These are phyloP conservation scores for Sarcophilus harrisii DNA, from an alignment of 2,797 vertebrate species.

Conservation along the genomic window DNA sequence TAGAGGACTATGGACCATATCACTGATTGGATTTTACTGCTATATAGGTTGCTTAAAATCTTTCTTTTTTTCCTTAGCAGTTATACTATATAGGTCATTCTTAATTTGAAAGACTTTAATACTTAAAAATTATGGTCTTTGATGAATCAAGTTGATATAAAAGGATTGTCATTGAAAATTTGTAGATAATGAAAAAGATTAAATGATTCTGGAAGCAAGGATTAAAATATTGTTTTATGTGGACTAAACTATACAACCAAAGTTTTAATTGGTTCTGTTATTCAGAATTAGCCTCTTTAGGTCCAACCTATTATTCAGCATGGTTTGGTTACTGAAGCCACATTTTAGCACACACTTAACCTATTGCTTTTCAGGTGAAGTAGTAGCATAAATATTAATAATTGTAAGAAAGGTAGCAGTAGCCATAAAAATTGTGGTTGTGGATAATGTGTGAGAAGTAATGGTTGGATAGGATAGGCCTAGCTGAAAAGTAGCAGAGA, in stretches of 20 bases:
- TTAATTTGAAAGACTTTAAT: background rate
- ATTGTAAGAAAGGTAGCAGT: background rate
- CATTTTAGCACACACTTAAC: background rate
- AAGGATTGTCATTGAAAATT: background rate
- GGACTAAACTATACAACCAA: background rate
- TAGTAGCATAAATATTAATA: background rate
- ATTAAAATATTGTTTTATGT: background rate
- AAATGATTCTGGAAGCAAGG: background rate
- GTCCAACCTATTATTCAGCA: background rate
- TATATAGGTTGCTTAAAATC: background rate
- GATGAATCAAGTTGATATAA: background rate
- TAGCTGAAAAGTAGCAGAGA: background rate
- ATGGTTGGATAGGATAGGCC: background rate
- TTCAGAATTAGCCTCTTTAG: background rate
- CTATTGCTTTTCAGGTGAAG: background rate
- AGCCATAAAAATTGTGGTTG: background rate
- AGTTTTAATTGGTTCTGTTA: background rate
- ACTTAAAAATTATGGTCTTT: background rate
- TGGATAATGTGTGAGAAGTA: background rate
- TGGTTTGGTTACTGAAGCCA: background rate
- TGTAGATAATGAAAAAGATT: background rate
- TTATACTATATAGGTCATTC: background rate
- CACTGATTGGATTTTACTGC: background rate
- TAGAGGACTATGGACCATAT: background rate
- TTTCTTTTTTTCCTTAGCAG: background rate